Conservation (phyloP, 2,888 invertebrate genomes). For the Nezara viridula region DNA sequence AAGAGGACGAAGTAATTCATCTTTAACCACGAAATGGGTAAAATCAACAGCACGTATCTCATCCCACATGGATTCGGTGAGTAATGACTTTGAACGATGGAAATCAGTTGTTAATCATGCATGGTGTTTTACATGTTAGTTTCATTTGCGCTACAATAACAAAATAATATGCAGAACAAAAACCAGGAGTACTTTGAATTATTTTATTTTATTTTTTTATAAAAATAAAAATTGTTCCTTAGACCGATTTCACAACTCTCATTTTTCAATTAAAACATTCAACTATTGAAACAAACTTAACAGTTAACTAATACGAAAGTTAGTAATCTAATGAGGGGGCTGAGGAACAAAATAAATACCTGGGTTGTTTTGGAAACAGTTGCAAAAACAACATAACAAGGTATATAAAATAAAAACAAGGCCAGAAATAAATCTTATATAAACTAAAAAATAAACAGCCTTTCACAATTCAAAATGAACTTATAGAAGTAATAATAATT, state of each 20-base stretch:
- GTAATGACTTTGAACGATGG: not conserved
- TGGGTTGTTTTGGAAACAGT: not conserved
- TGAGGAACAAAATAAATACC: not conserved
- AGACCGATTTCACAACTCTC: conserved; percentile 12
- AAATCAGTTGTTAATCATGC: not conserved
- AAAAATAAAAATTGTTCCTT: not conserved
- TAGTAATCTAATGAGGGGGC: not conserved
- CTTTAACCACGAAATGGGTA: not conserved
- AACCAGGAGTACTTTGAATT: not conserved
- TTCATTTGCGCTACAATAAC: not conserved
- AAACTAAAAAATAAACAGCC: conserved; percentile 47
- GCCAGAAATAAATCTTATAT: not conserved
- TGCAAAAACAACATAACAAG: not conserved
- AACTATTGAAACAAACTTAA: not conserved
- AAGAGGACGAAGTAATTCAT: not conserved
- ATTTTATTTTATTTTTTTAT: too few relatives aligned
- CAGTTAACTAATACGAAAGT: not conserved
- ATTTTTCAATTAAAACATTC: not conserved
- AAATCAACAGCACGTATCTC: not conserved
- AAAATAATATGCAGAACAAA: not conserved
- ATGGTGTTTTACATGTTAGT: conserved; percentile 31
- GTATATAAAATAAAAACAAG: not conserved
- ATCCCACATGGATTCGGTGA: not conserved
- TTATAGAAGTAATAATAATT: conserved; percentile 13
- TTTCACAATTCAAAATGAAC: conserved; percentile 39